Conservation (phyloP, 2,888 invertebrate species). For the Agonopterix arenella region DNA sequence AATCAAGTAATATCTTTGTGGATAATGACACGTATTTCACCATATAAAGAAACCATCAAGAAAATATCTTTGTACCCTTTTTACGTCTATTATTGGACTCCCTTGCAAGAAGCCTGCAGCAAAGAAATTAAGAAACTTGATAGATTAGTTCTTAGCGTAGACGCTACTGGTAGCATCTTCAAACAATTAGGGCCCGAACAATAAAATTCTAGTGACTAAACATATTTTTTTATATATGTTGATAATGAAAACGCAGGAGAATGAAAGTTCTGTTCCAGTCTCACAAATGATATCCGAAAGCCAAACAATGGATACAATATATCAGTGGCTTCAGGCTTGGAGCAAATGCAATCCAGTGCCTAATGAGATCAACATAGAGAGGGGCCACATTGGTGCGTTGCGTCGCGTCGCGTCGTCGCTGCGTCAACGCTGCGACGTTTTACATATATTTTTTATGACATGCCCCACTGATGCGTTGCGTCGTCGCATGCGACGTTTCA, state of each 20-base stretch:
- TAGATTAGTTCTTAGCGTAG: conserved; percentile 11
- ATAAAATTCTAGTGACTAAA: conserved; percentile 3
- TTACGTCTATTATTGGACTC: conserved; percentile 13
- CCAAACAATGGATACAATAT: conserved; percentile 9
- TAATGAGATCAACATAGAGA: conserved; percentile 5
- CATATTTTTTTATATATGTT: conserved; percentile 3
- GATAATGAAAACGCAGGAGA: conserved; percentile 2
- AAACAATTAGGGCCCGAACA: conserved; percentile 6
- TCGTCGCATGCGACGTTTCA: no score
- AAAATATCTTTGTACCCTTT: conserved; percentile 13
- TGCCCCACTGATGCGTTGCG: no score
- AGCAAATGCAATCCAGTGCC: conserved; percentile 4
- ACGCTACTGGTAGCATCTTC: conserved; percentile 15
- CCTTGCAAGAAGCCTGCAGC: conserved; percentile 11
- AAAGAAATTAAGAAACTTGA: conserved; percentile 11
- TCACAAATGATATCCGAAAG: conserved; percentile 9
- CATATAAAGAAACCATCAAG: conserved; percentile 12
- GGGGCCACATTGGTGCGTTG: conserved; percentile 6
- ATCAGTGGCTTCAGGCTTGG: conserved; percentile 8
- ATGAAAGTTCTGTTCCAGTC: conserved; percentile 7
- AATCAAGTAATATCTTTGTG: conserved; percentile 14
- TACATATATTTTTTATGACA: no score
- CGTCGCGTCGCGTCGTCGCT: no score
- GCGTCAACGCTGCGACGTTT: no score
- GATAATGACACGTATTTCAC: conserved; percentile 12